Evolutionary conservation across 2,113 vertebrate genomes (phyloP).

Genomic region (Periophthalmus modestus): DNA sequence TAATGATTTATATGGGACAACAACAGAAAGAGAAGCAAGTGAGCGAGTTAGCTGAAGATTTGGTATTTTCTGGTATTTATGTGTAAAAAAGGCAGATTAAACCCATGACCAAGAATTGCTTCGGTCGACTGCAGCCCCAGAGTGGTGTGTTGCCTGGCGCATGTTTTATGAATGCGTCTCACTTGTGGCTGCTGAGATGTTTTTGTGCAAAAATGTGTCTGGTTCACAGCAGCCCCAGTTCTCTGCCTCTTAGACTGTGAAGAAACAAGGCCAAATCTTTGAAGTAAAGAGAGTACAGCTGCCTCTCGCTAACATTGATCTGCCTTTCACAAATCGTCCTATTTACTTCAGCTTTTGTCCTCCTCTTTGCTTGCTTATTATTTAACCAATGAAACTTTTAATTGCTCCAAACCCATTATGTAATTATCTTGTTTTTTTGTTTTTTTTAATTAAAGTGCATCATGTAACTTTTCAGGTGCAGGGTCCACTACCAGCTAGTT

Average conservation of each 20-base stretch:
- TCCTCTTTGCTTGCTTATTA: background rate
- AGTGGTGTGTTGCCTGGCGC: background rate
- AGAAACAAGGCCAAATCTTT: slow-evolving; percentile 26
- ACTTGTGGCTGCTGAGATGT: slow-evolving; percentile 14
- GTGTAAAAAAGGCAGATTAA: no score
- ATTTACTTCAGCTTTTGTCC: slow-evolving; percentile 13
- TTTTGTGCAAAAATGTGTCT: slow-evolving; percentile 21
- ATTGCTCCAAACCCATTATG: background rate
- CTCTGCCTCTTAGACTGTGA: slow-evolving; percentile 3
- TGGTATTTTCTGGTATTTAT: no score
- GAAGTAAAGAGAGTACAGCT: slow-evolving; percentile 10
- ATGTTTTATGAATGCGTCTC: slow-evolving; percentile 12
- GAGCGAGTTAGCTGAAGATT: no score
- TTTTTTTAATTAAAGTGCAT: no score
- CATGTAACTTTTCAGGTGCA: no score
- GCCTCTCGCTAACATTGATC: slow-evolving; percentile 9
- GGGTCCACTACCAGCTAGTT: no score
- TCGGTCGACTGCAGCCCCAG: no score
- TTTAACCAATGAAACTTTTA: background rate
- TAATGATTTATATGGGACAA: no score
- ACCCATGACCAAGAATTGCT: no score
- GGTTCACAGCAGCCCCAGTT: slow-evolving; percentile 3
- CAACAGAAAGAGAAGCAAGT: no score
- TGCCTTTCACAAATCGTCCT: background rate
- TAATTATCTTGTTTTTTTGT: background rate